Base-by-base conservation (phyloP, 92 coral and sea anemone genomes). In the Heliopora coerulea region DNA sequence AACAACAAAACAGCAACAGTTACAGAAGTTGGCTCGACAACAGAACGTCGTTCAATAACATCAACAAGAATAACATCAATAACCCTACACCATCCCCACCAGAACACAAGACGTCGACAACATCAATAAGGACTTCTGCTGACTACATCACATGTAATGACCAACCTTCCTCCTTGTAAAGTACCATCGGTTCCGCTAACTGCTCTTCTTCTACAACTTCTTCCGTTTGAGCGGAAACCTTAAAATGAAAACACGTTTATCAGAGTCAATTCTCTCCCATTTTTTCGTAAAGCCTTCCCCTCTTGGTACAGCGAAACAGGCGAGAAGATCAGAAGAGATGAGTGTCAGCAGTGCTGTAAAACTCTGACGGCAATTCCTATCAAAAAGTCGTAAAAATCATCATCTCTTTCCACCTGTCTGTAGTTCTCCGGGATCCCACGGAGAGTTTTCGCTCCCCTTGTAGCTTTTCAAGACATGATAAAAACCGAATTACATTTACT, bases 311-410 rank as follows among this genome's bases (percentile, higher is more conserved):
- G n/a, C 3, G 25, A 25, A 58, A 62, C 48, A 62, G 25, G 68
- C 37, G 70, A n/a, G 49, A 63, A 63, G 49, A 63, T 63, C 70
- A 63, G 70, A 63, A 21, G 24, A 10, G 37, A 39, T 33, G 50
- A 14, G 18, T 37, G 40, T 59, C 59, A 62, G 57, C 39, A 37
- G 49, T 15, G 44, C 49, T 11, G n/a, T 2, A 20, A 64, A 40
- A 31, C 57, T 91, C 96, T 80, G 97, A 91, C 96, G 97, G 97
- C 97, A 91, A 91, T 91, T 91, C 97, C 97, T 91, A 91, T 91
- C 97, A 89, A 78, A 80, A 54, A 21, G 56, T 50, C 59, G 65
- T 67, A 72, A 73, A 66, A 81, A 81, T 91, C 97, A 89, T 85
- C 86, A 82, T 35, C 15, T 78, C 80, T 80, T 49, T 29, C 63